A percentile compares a stretch with the other conserved stretches of the same genome.
Conservation (phyloP, 2,888 invertebrate genomes). For the Acrobasis repandana region DNA sequence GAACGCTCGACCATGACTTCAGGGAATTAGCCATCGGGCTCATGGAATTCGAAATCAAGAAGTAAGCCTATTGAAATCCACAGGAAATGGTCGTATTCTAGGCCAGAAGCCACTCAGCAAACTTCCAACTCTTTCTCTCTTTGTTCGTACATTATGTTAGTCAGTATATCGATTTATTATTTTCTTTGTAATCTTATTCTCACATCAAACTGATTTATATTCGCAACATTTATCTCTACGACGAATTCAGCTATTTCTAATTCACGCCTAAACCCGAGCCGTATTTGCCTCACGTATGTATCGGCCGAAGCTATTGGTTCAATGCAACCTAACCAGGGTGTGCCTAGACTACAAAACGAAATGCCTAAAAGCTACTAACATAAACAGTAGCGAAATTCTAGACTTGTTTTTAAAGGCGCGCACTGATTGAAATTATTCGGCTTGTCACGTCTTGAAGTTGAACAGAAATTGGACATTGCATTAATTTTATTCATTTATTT, state of each 20-base stretch:
- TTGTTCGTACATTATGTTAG: background rate
- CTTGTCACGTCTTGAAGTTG: no score
- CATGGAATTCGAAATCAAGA: no score
- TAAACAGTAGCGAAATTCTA: conserved; percentile 18
- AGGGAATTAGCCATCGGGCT: no score
- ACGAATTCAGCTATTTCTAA: conserved; percentile 9
- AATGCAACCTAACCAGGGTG: conserved; percentile 20
- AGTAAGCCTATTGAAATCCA: no score
- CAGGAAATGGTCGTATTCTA: no score
- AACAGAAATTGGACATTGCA: no score
- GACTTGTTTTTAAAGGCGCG: conserved; percentile 13
- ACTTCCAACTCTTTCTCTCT: no score
- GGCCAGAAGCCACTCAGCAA: no score
- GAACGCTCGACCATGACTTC: no score
- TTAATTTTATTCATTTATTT: no score
- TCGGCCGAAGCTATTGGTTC: conserved; percentile 21
- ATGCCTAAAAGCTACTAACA: conserved; percentile 23
- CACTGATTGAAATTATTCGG: background rate
- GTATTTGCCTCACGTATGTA: conserved; percentile 21
- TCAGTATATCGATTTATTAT: no score
- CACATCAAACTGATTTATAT: background rate
- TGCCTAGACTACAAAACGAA: conserved; percentile 20
- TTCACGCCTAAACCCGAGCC: conserved; percentile 6
- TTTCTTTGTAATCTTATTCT: no score
- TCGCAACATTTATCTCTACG: background rate